Evolutionary conservation across 2,888 invertebrate genomes (phyloP), one percentile per base, ranked within the genome.

Genomic region (Danaus chrysippus): DNA sequence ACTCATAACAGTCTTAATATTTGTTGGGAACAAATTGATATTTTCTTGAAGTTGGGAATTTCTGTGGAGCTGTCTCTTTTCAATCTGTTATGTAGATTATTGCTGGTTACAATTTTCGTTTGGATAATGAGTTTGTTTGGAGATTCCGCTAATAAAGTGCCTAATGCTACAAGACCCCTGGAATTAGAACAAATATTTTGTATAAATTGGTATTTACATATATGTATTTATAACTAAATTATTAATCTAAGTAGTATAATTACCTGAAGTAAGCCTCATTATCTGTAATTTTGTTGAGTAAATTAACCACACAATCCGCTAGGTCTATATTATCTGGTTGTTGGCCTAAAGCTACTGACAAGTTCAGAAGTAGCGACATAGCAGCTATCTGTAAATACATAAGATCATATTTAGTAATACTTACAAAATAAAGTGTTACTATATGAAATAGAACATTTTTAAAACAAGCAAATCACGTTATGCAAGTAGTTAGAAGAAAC

Each of bases 161-260:
- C 96, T 42, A 96, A 83, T 0, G 94, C 94, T 15, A 97, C 95
- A 15, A 97, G 92, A 23, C 93, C 87, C 76, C 97, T 93, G 84
- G 64, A 61, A 70, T 61, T 58, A 61, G 61, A 59, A 43, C 11
- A 11, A 64, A 42, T n/a, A n/a, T 52, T n/a, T 34, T 34, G 23
- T 3, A 34, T 2, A 34, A 34, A 34, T 34, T 34, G 6, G 23
- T 34, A 34, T 34, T 34, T 34, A 34, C 23, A 34, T 34, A 34
- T 2, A 34, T 34, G 8, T 2, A 3, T 34, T 34, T 2, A 3
- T 34, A 34, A 11, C 43, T 61, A 12, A 43, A 42, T 42, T 41
- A 23, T 57, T 34, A 13, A 42, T 44, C 12, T 23, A 46, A 57
- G n/a, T 56, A 49, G 10, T 52, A 34, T 49, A 34, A 54, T 42